phyloP scores from a whole-genome alignment of 2,113 vertebrate genomes.

The Grammomys surdaster region DNA sequence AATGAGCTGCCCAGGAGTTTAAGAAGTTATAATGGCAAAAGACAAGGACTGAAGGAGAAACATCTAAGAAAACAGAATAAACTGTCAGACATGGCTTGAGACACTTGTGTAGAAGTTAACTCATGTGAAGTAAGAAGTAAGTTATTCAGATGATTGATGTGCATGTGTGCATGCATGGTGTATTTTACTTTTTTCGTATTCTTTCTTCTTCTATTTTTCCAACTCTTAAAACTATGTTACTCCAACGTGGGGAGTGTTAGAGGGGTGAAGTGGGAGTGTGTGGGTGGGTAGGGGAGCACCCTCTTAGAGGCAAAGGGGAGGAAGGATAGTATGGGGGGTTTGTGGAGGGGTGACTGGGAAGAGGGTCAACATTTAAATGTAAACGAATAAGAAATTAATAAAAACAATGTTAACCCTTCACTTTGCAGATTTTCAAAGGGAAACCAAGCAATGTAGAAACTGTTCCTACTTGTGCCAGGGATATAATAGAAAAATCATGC shows the following conservation, averaged over 20 bases:
- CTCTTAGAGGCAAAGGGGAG: too few species aligned
- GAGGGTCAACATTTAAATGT: too few species aligned
- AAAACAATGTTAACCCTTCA: slow-evolving; percentile 6
- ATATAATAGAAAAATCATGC: slow-evolving; percentile 47
- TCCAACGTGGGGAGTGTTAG: too few species aligned
- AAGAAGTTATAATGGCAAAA: not conserved
- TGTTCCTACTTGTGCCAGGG: not conserved
- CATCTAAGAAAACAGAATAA: slow-evolving; percentile 43
- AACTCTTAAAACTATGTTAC: not conserved
- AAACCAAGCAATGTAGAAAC: slow-evolving; percentile 25
- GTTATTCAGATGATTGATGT: slow-evolving; percentile 24
- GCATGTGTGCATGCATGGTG: not conserved
- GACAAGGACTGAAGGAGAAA: not conserved
- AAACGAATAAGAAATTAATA: too few species aligned
- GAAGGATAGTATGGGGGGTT: too few species aligned
- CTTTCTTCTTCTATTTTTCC: slow-evolving; percentile 19
- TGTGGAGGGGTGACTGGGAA: too few species aligned
- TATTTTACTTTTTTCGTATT: slow-evolving; percentile 13
- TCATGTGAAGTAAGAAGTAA: slow-evolving; percentile 26
- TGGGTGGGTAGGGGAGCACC: too few species aligned
- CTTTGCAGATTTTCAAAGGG: slow-evolving; percentile 33
- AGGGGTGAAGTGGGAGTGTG: too few species aligned
- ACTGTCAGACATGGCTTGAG: not conserved
- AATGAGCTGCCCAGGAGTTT: not conserved
- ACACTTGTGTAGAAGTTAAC: slow-evolving; percentile 18